Evolutionary conservation across 2,888 invertebrate species (phyloP), one percentile per base, ranked within the genome.

Genomic region (Chironomus riparius): DNA sequence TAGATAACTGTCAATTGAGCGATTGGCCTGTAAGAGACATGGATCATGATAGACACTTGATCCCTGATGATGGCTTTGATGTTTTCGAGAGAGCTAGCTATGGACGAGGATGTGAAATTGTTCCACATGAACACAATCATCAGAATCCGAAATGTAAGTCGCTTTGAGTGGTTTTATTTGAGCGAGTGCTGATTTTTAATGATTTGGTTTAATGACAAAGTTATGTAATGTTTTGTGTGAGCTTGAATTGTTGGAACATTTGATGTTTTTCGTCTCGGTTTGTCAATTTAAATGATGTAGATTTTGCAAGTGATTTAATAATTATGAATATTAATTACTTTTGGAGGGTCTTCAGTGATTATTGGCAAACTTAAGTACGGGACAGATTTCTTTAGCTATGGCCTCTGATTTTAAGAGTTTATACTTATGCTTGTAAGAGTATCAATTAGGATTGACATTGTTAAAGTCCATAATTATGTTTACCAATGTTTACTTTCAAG

Each of bases 71-170:
- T 0, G 88, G 89, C 0, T 92, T 91, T 76, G 93, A 93, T 82
- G 83, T 94, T 24, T 94, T 93, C 79, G 90, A 93, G 77, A 84
- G 93, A 65, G 93, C 92, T 0, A 93, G 92, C 81, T 93, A 90
- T 79, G 93, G 93, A 0, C 88, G 92, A 74, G 93, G 93, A 0
- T 93, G 93, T 79, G 93, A 93, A 81, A 88, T 91, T 0, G 89
- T 90, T 77, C 86, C 87, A 62, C 83, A 84, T 15, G 81, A 83
- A 7, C 84, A 69, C 18, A 68, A 84, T 79, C 83, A 83, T 48
- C 84, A 85, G 77, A 83, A 84, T 78, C 84, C 84, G 76, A 84
- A 85, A 79, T 80, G 85, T 85, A 79, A 80, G 81, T 75, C 15
- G 47, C 15, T 5, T 38, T n/a, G n/a, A 18, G 21, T 65, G 73